phyloP scores from a whole-genome alignment of 1,140 invertebrate species.

The Aphidius gifuensis region DNA sequence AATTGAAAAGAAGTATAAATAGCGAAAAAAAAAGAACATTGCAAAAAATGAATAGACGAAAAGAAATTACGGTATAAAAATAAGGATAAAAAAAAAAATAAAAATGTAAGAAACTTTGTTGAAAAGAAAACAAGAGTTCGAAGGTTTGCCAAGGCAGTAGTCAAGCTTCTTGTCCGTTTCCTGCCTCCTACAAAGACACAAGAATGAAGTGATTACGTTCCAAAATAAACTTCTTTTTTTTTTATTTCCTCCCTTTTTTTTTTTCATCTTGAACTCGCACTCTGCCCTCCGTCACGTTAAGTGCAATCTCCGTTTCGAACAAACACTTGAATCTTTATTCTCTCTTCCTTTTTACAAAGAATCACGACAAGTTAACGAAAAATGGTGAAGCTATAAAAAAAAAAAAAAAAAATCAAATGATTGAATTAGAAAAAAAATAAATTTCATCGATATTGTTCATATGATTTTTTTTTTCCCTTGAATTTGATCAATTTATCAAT shows the following conservation, averaged over 20 bases:
- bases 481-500: neutral
- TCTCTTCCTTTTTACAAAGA: neutral
- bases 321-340: slow-evolving; percentile 25
- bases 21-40: slow-evolving; percentile 3
- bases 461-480: neutral
- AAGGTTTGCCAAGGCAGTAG: slow-evolving; percentile 24
- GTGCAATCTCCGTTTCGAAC: slow-evolving; percentile 29
- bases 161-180: slow-evolving; percentile 27
- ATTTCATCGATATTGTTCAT: too few relatives aligned
- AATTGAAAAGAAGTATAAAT: slow-evolving; percentile 9
- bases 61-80: neutral
- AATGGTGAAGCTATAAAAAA: neutral
- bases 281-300: slow-evolving; percentile 23
- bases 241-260: too few relatives aligned
- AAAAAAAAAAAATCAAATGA: neutral
- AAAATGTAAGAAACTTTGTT: slow-evolving; percentile 1
- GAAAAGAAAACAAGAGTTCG: slow-evolving; percentile 19
- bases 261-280: neutral
- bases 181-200: slow-evolving; percentile 27
- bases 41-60: slow-evolving; percentile 4
- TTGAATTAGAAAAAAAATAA: neutral
- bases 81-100: slow-evolving; percentile 8
- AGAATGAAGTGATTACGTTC: slow-evolving; percentile 38
- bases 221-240: slow-evolving; percentile 22
- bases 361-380: slow-evolving; percentile 10